A percentile compares a stretch with the other conserved stretches of the same genome.
phyloP scores from a whole-genome alignment of 1,140 invertebrate genomes.

The Cheumatopsyche charites region DNA sequence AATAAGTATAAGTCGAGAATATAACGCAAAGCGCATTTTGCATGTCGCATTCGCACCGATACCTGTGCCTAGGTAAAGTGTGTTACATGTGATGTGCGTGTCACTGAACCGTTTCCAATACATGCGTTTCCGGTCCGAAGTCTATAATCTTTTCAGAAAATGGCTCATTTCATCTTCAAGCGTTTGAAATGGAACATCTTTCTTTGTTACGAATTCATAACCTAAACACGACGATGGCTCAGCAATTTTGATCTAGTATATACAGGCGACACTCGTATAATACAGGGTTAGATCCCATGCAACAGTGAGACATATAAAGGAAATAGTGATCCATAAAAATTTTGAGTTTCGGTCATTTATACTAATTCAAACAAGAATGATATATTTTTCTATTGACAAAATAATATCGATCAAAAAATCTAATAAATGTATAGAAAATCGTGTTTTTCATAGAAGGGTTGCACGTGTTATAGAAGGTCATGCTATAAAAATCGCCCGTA shows the following conservation, averaged over 20 bases:
- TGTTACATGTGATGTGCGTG: not conserved
- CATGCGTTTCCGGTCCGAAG: not conserved
- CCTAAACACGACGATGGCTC: not conserved
- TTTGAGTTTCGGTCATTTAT: not conserved
- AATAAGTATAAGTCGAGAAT: no score
- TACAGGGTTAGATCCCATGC: not conserved
- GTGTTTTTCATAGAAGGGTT: no score
- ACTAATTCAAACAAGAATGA: not conserved
- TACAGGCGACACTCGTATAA: not conserved
- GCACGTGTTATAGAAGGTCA: no score
- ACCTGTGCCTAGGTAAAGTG: not conserved
- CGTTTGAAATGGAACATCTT: not conserved
- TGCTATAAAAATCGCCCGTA: no score
- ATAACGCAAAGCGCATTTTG: not conserved
- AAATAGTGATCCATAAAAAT: no score
- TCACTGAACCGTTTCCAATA: not conserved
- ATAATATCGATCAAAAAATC: not conserved
- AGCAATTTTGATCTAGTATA: not conserved
- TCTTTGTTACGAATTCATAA: not conserved
- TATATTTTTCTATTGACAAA: not conserved
- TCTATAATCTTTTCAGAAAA: not conserved
- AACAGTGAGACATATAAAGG: not conserved
- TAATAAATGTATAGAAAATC: no score
- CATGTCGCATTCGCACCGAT: not conserved
- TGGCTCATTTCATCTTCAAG: not conserved